Evolutionary conservation across 2,113 vertebrate genomes (phyloP), one percentile per base, ranked within the genome.

Genomic region (Gopherus evgoodei): DNA sequence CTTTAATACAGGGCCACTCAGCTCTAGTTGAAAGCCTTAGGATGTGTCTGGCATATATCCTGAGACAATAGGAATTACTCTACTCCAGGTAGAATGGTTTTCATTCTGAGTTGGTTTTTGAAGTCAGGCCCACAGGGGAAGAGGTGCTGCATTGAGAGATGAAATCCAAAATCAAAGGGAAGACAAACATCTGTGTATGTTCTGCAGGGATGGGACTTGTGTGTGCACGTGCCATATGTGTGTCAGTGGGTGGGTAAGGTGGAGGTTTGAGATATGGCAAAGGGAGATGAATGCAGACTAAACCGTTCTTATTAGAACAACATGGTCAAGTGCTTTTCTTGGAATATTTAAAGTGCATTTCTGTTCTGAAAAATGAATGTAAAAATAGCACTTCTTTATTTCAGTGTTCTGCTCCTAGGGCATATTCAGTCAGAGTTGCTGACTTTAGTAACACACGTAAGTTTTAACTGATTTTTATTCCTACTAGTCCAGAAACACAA

Each of bases 361-460:
- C 8, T 93, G 27, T 11, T 92, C 50, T 0, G 4, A 93, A 95
- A 91, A 91, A 83, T 91, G 69, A 56, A 86, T 93, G 24, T 65
- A 57, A 78, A 92, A 93, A 81, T 92, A 62, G 69, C 47, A 82
- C 11, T 78, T 86, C n/a, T 22, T 93, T 94, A 87, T 81, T 81
- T 83, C 81, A 47, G 57, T 88, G 57, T 1, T 91, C 54, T 92
- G 49, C 81, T 95, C 90, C 16, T 29, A 93, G 86, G 84, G 91
- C 83, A 50, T 83, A 87, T 76, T 88, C 84, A 88, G 54, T 92
- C 81, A 79, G 86, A 92, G 85, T 82, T 82, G 57, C 9, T 59
- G n/a, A 27, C 44, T 14, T 13, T 94, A 88, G 79, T 81, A 79
- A 89, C 42, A 95, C 62, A 96, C 95, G 79, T 38, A 81, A 24